Evolutionary conservation across 2,888 invertebrate species (phyloP).

Genomic region (Sminthurinus aureus): DNA sequence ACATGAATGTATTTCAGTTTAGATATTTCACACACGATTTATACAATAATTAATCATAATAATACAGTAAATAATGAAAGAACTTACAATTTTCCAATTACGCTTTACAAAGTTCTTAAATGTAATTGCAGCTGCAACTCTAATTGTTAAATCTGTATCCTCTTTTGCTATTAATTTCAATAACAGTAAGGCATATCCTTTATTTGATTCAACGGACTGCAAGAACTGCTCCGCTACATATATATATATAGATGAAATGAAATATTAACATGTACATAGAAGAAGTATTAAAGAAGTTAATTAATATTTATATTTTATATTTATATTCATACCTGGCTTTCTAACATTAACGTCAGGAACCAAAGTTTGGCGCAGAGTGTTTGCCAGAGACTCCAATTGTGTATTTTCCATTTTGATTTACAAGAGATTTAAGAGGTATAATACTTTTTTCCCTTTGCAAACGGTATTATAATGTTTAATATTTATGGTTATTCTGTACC

Average conservation of each 20-base stretch:
- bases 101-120: constrained; percentile 97
- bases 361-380: constrained; percentile 87
- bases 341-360: constrained; percentile 82
- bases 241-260: too few species aligned
- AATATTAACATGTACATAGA: too few species aligned
- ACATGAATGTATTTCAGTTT: constrained; percentile 5
- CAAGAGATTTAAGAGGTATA: too few species aligned
- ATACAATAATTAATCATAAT: not conserved
- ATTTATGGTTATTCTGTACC: too few species aligned
- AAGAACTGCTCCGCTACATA: constrained; percentile 91
- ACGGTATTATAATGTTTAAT: too few species aligned
- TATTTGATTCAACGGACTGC: constrained; percentile 87
- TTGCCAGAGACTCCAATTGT: constrained; percentile 80
- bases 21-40: not conserved
- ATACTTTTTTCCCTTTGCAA: too few species aligned
- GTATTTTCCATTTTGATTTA: constrained; percentile 79
- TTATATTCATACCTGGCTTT: constrained; percentile 88
- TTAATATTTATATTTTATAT: not conserved
- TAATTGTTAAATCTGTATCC: constrained; percentile 79
- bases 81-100: constrained; percentile 88
- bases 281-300: not conserved
- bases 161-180: constrained; percentile 86
- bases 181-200: constrained; percentile 87
- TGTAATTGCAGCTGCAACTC: constrained; percentile 89
- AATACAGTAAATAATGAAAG: not conserved